A percentile compares a stretch with the other conserved stretches of the same genome.
Evolutionary conservation across 2,888 invertebrate species (phyloP).

Genomic region (Spilarctia lutea): DNA sequence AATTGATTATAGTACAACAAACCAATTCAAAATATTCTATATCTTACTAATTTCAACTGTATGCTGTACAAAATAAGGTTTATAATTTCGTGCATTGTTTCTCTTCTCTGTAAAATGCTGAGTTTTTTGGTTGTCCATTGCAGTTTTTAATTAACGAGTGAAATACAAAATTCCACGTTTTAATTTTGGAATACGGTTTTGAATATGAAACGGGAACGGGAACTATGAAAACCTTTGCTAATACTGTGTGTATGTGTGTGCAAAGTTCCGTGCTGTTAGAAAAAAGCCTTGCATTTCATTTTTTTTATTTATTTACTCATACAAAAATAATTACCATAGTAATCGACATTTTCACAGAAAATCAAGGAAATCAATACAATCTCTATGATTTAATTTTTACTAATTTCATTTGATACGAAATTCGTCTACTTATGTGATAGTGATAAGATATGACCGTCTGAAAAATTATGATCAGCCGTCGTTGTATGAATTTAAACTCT

Average conservation of each 20-base stretch:
- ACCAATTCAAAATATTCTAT: not conserved
- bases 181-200: not conserved
- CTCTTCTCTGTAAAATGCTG: not conserved
- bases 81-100: not conserved
- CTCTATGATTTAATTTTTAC: too few species aligned
- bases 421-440: too few species aligned
- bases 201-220: not conserved
- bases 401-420: too few species aligned
- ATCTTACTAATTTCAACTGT: not conserved
- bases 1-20: not conserved
- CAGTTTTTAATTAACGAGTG: constrained; percentile 1
- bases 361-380: too few species aligned
- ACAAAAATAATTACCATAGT: not conserved
- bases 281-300: not conserved
- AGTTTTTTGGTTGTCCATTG: not conserved
- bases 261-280: not conserved
- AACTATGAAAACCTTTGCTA: not conserved
- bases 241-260: not conserved
- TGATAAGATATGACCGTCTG: too few species aligned
- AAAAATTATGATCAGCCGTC: too few species aligned
- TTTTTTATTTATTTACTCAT: too few species aligned
- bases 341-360: not conserved
- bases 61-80: not conserved
- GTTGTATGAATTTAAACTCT: too few species aligned
- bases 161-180: not conserved